Evolutionary conservation across 2,797 vertebrate genomes (phyloP).

Genomic region (Bovichtus diacanthus): DNA sequence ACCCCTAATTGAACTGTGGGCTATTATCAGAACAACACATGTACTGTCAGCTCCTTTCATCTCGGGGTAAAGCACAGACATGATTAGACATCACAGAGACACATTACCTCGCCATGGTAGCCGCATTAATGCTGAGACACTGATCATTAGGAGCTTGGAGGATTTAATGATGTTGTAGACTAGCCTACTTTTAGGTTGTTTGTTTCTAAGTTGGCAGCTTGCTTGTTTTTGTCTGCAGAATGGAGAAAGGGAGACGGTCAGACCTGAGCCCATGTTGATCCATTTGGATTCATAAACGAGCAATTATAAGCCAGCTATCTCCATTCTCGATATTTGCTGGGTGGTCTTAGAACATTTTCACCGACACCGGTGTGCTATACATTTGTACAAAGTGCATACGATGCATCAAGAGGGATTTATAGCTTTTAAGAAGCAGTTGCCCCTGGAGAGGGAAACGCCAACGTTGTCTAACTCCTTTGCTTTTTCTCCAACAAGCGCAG

Average conservation of each 20-base stretch:
- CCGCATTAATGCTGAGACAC: constrained; percentile 60
- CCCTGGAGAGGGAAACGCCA: neutral
- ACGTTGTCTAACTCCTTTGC: neutral
- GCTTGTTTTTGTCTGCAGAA: constrained; percentile 18
- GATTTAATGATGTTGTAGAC: constrained; percentile 52
- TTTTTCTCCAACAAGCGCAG: neutral
- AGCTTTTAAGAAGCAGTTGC: neutral
- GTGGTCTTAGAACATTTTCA: neutral
- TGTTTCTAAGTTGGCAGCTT: constrained; percentile 25
- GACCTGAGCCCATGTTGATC: neutral
- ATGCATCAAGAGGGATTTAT: neutral
- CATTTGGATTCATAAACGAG: constrained; percentile 1
- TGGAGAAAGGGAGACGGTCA: neutral
- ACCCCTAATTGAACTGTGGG: constrained; percentile 66
- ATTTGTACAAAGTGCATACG: neutral
- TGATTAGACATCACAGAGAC: constrained; percentile 76
- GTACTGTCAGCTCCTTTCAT: constrained; percentile 70
- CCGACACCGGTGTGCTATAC: neutral
- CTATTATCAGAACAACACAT: constrained; percentile 68
- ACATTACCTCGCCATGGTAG: constrained; percentile 67
- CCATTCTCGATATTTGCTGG: neutral
- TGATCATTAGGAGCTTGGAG: constrained; percentile 57
- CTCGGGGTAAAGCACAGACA: constrained; percentile 59
- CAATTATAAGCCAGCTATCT: neutral
- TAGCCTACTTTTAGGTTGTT: constrained; percentile 56